Evolutionary conservation across 1,140 invertebrate species (phyloP).

Genomic region (Megalopta genalis): DNA sequence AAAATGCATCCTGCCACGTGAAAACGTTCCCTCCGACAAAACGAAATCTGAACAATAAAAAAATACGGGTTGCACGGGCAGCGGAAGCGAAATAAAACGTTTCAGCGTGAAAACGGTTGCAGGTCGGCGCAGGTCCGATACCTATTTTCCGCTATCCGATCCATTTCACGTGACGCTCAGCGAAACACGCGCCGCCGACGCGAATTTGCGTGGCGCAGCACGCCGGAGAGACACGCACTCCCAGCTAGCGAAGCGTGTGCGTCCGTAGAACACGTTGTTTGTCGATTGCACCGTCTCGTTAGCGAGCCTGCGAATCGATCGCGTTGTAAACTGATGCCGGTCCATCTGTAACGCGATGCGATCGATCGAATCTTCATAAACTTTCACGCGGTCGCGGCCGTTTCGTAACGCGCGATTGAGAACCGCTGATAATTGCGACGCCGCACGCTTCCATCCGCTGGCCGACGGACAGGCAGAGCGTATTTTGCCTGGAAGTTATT

Average conservation of each 20-base stretch:
- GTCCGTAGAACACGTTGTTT: constrained; percentile 5
- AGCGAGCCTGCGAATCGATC: background rate
- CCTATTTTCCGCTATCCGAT: constrained; percentile 58
- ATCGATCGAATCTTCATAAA: constrained; percentile 11
- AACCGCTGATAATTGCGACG: background rate
- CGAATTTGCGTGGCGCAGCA: constrained; percentile 37
- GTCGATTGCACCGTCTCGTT: background rate
- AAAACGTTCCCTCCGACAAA: background rate
- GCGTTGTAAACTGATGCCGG: background rate
- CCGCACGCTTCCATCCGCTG: no score
- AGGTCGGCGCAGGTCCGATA: constrained; percentile 40
- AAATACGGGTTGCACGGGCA: no score
- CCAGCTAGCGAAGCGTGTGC: constrained; percentile 40
- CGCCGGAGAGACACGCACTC: constrained; percentile 22
- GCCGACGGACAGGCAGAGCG: no score
- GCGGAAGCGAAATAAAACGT: background rate
- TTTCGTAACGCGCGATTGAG: background rate
- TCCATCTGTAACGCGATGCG: background rate
- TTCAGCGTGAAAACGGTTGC: constrained; percentile 13
- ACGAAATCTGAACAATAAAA: constrained; percentile 4
- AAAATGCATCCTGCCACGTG: background rate
- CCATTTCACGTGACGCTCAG: constrained; percentile 55
- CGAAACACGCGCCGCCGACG: constrained; percentile 46
- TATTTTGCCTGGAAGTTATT: no score
- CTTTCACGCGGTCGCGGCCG: background rate